phyloP scores from a whole-genome alignment of 2,888 invertebrate genomes.

The Drosophila subquinaria region DNA sequence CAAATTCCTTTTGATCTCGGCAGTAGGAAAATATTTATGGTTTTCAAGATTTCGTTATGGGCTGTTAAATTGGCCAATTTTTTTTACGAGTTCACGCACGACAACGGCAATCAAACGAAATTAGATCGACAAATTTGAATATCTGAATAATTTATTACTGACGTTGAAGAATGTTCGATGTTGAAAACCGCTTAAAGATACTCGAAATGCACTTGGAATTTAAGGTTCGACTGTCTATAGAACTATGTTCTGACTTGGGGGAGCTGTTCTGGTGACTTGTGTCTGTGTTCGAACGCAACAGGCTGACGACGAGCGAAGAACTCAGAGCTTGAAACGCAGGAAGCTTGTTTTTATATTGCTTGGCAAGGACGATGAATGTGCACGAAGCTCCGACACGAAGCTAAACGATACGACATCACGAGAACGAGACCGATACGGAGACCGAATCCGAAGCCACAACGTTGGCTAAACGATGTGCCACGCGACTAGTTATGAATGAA shows the following conservation, averaged over 20 bases:
- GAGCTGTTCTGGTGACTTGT: constrained; percentile 11
- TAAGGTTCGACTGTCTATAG: constrained; percentile 17
- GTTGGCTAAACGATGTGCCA: constrained; percentile 35
- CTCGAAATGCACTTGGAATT: constrained; percentile 28
- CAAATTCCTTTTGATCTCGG: constrained; percentile 54
- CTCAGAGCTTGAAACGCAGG: constrained; percentile 78
- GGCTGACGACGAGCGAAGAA: constrained; percentile 84
- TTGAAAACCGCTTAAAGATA: constrained; percentile 23
- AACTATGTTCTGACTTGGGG: not conserved
- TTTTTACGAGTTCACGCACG: constrained; percentile 60
- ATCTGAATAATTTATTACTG: constrained; percentile 33
- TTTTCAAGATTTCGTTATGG: constrained; percentile 56
- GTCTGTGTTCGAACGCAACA: constrained; percentile 82
- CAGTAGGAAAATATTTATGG: constrained; percentile 65
- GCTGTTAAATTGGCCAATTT: constrained; percentile 45
- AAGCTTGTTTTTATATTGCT: constrained; percentile 84
- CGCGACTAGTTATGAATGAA: constrained; percentile 65
- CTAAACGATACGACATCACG: constrained; percentile 23
- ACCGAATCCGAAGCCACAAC: constrained; percentile 24
- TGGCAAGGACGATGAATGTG: constrained; percentile 39
- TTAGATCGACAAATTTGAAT: constrained; percentile 27
- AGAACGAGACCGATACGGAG: constrained; percentile 14
- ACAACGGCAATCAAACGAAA: constrained; percentile 56
- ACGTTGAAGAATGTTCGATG: constrained; percentile 1
- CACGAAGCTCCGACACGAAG: constrained; percentile 45